phyloP scores from a whole-genome alignment of 2,888 invertebrate species.

The Ganaspis brasiliensis region DNA sequence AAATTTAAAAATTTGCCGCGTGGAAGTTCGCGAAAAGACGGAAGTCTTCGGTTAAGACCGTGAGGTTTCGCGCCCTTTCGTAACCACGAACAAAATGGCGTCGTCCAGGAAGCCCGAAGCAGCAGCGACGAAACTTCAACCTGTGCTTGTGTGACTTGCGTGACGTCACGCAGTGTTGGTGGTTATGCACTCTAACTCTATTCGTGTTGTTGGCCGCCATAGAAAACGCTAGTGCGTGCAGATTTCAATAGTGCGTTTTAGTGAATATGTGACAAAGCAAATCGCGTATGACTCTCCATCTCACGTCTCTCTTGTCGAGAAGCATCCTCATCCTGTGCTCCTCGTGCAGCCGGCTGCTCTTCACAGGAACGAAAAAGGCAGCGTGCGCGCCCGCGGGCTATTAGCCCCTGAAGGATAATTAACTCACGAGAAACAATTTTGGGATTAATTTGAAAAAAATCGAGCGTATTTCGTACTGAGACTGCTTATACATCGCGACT shows the following conservation, averaged over 20 bases:
- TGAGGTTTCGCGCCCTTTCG: slow-evolving; percentile 50
- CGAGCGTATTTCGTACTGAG: background rate
- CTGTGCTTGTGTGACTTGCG: slow-evolving; percentile 28
- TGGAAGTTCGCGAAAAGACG: background rate
- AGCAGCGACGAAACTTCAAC: slow-evolving; percentile 19
- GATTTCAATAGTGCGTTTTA: slow-evolving; percentile 27
- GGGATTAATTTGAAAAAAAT: background rate
- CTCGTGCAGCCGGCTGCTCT: slow-evolving; percentile 40
- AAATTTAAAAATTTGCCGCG: slow-evolving; percentile 8
- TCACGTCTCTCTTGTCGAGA: slow-evolving; percentile 17
- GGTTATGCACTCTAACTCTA: slow-evolving; percentile 22
- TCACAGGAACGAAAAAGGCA: slow-evolving; percentile 15
- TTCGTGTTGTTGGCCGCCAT: slow-evolving; percentile 17
- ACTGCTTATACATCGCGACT: slow-evolving; percentile 37
- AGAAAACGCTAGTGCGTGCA: slow-evolving; percentile 25
- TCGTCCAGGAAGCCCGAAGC: slow-evolving; percentile 59
- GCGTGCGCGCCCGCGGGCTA: slow-evolving; percentile 20
- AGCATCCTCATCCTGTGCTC: slow-evolving; percentile 24
- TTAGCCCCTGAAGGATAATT: background rate
- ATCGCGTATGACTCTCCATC: slow-evolving; percentile 36
- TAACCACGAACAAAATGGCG: slow-evolving; percentile 66
- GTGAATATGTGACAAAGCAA: slow-evolving; percentile 40
- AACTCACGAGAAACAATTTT: slow-evolving; percentile 13
- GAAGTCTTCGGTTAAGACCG: slow-evolving; percentile 40
- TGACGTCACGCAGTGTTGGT: slow-evolving; percentile 39